These are phyloP conservation scores for Heterodera filipjevi DNA, from an alignment of 2,888 invertebrate genomes.

Conservation along the genomic window DNA sequence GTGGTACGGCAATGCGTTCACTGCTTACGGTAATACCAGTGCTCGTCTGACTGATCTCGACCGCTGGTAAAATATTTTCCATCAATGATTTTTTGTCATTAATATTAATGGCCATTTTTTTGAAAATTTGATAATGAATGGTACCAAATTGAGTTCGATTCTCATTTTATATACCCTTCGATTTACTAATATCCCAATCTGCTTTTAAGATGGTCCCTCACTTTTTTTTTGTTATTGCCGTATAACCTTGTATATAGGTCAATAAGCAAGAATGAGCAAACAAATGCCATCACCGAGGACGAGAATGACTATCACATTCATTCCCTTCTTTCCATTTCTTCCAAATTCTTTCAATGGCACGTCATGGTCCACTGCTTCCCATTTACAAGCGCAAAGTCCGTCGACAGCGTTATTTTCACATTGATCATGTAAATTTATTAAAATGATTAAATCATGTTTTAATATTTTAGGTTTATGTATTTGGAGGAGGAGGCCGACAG, in stretches of 20 bases:
- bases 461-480: too few relatives aligned
- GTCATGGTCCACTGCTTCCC: too few relatives aligned
- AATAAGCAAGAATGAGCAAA: not conserved
- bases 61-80: constrained; percentile 6
- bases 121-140: not conserved
- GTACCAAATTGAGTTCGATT: not conserved
- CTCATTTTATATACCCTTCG: not conserved
- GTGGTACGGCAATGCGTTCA: constrained; percentile 12
- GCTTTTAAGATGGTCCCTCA: not conserved
- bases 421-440: too few relatives aligned
- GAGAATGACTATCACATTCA: too few relatives aligned
- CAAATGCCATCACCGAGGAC: not conserved
- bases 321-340: too few relatives aligned
- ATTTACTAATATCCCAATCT: not conserved
- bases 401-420: too few relatives aligned
- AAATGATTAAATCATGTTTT: too few relatives aligned
- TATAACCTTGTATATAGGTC: not conserved
- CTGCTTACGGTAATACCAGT: constrained; percentile 6
- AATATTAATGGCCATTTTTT: constrained; percentile 9
- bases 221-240: not conserved
- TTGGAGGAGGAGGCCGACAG: too few relatives aligned
- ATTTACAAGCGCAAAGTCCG: too few relatives aligned
- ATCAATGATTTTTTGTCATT: constrained; percentile 10
- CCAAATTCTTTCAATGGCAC: too few relatives aligned
- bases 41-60: not conserved